Conservation (phyloP, 1,140 invertebrate species). For the Phymastichus coffea region DNA sequence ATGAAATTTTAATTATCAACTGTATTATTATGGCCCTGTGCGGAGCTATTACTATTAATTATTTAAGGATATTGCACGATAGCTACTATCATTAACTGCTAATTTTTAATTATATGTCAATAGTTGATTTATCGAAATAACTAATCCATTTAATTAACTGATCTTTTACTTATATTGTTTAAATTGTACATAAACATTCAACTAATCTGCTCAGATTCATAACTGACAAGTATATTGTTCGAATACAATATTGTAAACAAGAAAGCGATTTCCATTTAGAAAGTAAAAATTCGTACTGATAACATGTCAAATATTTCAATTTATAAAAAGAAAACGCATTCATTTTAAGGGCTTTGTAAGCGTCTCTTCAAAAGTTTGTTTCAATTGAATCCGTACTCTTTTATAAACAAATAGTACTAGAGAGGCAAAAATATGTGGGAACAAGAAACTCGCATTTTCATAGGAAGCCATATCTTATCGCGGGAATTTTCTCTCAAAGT, state of each 20-base stretch:
- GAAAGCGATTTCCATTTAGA: too few species aligned
- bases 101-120: slow-evolving; percentile 17
- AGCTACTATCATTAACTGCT: slow-evolving; percentile 13
- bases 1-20: slow-evolving; percentile 26
- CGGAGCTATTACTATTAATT: slow-evolving; percentile 12
- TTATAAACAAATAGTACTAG: slow-evolving; percentile 11
- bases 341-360: background rate
- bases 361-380: too few species aligned
- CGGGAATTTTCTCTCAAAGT: background rate
- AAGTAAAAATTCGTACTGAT: too few species aligned
- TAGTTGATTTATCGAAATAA: slow-evolving; percentile 26
- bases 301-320: too few species aligned
- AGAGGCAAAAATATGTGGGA: slow-evolving; percentile 28
- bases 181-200: too few species aligned
- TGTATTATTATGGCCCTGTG: slow-evolving; percentile 19
- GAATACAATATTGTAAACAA: too few species aligned
- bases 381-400: too few species aligned
- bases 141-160: slow-evolving; percentile 16
- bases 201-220: slow-evolving; percentile 16
- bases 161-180: slow-evolving; percentile 14
- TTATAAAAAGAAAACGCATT: too few species aligned
- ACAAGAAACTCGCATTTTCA: slow-evolving; percentile 34
- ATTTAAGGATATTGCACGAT: slow-evolving; percentile 14
- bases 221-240: too few species aligned
- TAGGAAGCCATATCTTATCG: slow-evolving; percentile 28